phyloP scores from a whole-genome alignment of 2,797 vertebrate species.

The Apogon talboti region DNA sequence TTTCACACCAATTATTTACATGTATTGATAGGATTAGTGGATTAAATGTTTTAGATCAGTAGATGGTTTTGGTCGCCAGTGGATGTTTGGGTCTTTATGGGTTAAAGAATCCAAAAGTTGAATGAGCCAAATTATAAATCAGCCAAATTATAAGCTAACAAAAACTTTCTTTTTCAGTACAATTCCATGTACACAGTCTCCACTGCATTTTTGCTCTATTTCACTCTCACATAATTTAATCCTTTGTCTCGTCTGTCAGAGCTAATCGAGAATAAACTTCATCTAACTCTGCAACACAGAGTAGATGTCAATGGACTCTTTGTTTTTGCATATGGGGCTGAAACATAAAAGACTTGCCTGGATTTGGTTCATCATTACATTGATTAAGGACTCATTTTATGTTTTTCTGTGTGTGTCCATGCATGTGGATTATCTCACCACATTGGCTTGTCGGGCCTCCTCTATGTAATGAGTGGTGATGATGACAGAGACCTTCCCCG shows the following conservation, averaged over 20 bases:
- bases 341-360: conserved; percentile 5
- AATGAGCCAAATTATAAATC: too few species aligned
- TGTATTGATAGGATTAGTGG: too few species aligned
- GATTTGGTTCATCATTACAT: conserved; percentile 6
- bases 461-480: conserved; percentile 89
- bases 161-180: not conserved
- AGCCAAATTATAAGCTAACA: too few species aligned
- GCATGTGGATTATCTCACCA: conserved; percentile 73
- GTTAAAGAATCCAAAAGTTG: too few species aligned
- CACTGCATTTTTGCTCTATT: not conserved
- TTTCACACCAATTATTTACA: too few species aligned
- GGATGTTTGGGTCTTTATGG: too few species aligned
- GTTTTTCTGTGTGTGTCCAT: conserved; percentile 6
- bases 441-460: conserved; percentile 85
- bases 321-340: conserved; percentile 33
- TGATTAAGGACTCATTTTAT: not conserved
- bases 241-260: conserved; percentile 47
- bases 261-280: conserved; percentile 27
- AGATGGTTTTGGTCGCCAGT: too few species aligned
- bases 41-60: too few species aligned
- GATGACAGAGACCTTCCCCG: conserved; percentile 84
- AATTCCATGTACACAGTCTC: conserved; percentile 7
- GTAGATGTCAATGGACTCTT: conserved; percentile 39
- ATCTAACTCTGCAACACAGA: conserved; percentile 15
- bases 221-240: not conserved